These are phyloP conservation scores for Gallinago paraguaiae DNA, from an alignment of 2,113 vertebrate genomes.

Conservation along the genomic window DNA sequence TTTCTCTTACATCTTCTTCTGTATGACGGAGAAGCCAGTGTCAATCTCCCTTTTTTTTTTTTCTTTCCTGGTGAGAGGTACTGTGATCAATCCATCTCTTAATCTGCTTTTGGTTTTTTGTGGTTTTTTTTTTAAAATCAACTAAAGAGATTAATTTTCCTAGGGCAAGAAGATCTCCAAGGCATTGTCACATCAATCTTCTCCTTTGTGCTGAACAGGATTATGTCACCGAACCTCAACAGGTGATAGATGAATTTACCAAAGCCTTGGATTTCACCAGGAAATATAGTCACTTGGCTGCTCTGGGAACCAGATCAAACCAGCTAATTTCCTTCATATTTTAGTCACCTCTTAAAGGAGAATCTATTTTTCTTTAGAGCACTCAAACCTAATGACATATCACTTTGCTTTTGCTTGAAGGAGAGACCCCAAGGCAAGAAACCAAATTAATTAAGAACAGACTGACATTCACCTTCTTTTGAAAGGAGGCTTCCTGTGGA, in stretches of 20 bases:
- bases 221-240: not conserved
- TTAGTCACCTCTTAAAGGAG: not conserved
- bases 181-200: not conserved
- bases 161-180: not conserved
- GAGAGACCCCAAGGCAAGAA: not conserved
- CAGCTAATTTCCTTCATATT: not conserved
- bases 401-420: not conserved
- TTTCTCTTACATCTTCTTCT: not conserved
- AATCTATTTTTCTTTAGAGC: not conserved
- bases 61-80: not conserved
- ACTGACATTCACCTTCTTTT: not conserved
- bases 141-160: not conserved
- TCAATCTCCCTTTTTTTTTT: rapidly evolving
- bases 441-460: not conserved
- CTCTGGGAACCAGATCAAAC: not conserved
- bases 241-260: not conserved
- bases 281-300: not conserved
- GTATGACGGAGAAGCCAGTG: not conserved
- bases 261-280: not conserved
- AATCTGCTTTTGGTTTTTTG: no score
- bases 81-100: not conserved
- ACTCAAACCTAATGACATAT: not conserved
- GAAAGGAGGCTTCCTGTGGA: not conserved
- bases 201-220: not conserved
- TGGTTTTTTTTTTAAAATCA: not conserved